Evolutionary conservation across 2,113 vertebrate species (phyloP).

Genomic region (Arizona elegans): DNA sequence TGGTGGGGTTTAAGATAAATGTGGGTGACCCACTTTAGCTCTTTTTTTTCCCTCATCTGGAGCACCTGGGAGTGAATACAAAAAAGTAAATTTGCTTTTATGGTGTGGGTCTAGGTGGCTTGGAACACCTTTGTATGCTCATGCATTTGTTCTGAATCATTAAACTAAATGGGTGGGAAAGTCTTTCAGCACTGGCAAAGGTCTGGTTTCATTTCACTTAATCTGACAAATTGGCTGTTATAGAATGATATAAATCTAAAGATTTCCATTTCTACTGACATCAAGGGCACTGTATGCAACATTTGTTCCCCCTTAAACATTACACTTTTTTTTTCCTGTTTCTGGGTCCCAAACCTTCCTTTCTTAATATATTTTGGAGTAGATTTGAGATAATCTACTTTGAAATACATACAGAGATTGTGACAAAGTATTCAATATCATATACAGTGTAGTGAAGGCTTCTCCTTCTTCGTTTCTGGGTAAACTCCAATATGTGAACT

Average conservation of each 20-base stretch:
- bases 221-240: constrained; percentile 27
- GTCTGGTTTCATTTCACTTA: constrained; percentile 53
- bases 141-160: constrained; percentile 71
- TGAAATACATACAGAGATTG: background rate
- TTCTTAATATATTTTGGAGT: background rate
- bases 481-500: background rate
- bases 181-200: constrained; percentile 43
- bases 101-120: constrained; percentile 64
- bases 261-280: background rate
- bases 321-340: too few species aligned
- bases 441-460: background rate
- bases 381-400: background rate
- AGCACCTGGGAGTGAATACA: constrained; percentile 29
- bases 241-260: background rate
- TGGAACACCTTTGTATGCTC: constrained; percentile 53
- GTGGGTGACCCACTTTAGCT: background rate
- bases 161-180: constrained; percentile 64
- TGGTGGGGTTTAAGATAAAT: constrained; percentile 23
- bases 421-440: background rate
- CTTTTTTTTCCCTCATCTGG: constrained; percentile 32
- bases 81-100: constrained; percentile 66
- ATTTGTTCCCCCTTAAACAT: background rate
- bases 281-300: background rate
- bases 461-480: background rate
- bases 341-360: background rate